Conservation (phyloP, 2,888 invertebrate species). For the Spialia ferax region DNA sequence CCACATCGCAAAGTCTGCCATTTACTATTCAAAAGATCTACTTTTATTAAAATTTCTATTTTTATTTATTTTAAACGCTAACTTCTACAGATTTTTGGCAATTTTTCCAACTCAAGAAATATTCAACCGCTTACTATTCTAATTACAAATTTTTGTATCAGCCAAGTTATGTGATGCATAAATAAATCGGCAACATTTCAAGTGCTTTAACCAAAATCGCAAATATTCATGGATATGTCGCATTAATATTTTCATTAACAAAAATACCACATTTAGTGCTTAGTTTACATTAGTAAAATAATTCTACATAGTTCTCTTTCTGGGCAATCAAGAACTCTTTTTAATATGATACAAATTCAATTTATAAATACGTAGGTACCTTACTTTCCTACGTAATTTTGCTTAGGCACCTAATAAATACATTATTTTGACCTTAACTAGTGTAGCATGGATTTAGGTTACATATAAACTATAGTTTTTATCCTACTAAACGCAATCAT, state of each 20-base stretch:
- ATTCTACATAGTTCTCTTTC: slow-evolving; percentile 54
- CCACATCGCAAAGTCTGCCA: slow-evolving; percentile 60
- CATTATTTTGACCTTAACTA: slow-evolving; percentile 32
- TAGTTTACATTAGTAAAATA: slow-evolving; percentile 55
- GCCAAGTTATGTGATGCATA: slow-evolving; percentile 36
- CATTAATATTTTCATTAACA: slow-evolving; percentile 56
- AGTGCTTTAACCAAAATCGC: slow-evolving; percentile 44
- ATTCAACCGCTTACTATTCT: slow-evolving; percentile 18
- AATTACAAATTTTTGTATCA: slow-evolving; percentile 10
- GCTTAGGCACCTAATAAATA: slow-evolving; percentile 63
- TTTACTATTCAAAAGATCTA: slow-evolving; percentile 59
- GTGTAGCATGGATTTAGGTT: slow-evolving; percentile 23
- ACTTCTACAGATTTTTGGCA: slow-evolving; percentile 61
- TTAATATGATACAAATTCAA: slow-evolving; percentile 63
- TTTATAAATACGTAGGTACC: slow-evolving; percentile 47
- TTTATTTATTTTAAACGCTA: slow-evolving; percentile 54
- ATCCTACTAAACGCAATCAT: slow-evolving; percentile 34
- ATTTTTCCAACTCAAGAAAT: slow-evolving; percentile 51
- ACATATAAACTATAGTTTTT: slow-evolving; percentile 9
- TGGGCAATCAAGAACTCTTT: slow-evolving; percentile 21
- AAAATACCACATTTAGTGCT: slow-evolving; percentile 62
- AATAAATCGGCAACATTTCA: slow-evolving; percentile 31
- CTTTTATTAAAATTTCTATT: slow-evolving; percentile 62
- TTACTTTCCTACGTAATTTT: too few species aligned
- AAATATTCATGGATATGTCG: slow-evolving; percentile 61